phyloP scores from a whole-genome alignment of 2,888 invertebrate genomes.

The Ashinkailepas kermadecensis region DNA sequence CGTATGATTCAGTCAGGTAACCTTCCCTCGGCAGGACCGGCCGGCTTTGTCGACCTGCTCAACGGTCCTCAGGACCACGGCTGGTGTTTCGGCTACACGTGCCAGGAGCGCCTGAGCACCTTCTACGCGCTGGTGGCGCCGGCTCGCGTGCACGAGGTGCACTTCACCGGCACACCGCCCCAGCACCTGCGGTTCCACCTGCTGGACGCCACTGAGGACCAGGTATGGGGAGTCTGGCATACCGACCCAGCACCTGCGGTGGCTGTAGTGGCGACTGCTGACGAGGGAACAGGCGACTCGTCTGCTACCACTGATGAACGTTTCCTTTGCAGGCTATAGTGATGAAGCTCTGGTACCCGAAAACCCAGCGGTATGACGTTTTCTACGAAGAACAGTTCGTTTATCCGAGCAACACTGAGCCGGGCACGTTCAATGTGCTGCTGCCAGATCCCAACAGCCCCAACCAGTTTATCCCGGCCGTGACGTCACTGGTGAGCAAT shows the following conservation, averaged over 20 bases:
- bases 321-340: slow-evolving; percentile 24
- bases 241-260: slow-evolving; percentile 31
- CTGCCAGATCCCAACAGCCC: slow-evolving; percentile 22
- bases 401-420: slow-evolving; percentile 29
- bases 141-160: slow-evolving; percentile 26
- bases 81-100: slow-evolving; percentile 32
- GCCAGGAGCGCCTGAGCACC: slow-evolving; percentile 32
- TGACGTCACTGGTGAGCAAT: background rate
- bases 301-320: no score
- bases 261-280: no score
- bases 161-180: slow-evolving; percentile 31
- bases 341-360: slow-evolving; percentile 31
- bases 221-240: slow-evolving; percentile 20
- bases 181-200: slow-evolving; percentile 30
- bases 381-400: slow-evolving; percentile 28
- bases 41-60: slow-evolving; percentile 30
- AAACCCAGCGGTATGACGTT: slow-evolving; percentile 30
- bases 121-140: slow-evolving; percentile 30
- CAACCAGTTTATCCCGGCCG: slow-evolving; percentile 22
- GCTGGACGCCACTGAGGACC: slow-evolving; percentile 23
- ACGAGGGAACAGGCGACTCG: no score
- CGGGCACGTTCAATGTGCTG: slow-evolving; percentile 26
- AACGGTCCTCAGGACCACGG: slow-evolving; percentile 32
- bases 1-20: no score
- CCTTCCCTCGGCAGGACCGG: slow-evolving; percentile 20